Percentiles rank a stretch among this genome's conserved stretches.
Evolutionary conservation across 2,888 invertebrate species (phyloP).

Genomic region (Operophtera brumata): DNA sequence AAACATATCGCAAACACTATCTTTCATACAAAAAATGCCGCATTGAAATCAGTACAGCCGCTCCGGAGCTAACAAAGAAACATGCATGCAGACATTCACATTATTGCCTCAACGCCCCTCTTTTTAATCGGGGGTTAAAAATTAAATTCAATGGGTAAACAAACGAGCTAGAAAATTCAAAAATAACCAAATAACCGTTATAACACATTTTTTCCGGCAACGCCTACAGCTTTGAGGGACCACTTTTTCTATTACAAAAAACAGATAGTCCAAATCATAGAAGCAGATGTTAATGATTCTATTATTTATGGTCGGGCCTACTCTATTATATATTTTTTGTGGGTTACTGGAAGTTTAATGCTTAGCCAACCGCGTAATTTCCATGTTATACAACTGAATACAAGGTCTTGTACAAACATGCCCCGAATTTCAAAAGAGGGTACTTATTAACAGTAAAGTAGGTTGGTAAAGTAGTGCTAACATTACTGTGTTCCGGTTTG

Average conservation of each 20-base stretch:
- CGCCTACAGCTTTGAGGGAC: constrained; percentile 46
- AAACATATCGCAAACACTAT: too few species aligned
- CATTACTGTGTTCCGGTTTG: too few species aligned
- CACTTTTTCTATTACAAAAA: constrained; percentile 45
- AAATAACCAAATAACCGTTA: constrained; percentile 72
- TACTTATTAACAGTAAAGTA: background rate
- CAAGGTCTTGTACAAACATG: constrained; percentile 14
- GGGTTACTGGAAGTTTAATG: constrained; percentile 31
- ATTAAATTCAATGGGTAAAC: constrained; percentile 6
- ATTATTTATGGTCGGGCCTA: constrained; percentile 73
- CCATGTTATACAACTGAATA: constrained; percentile 19
- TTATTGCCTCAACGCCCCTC: background rate
- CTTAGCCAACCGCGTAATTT: constrained; percentile 37
- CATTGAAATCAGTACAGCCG: too few species aligned
- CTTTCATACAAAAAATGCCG: too few species aligned
- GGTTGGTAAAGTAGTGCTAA: background rate
- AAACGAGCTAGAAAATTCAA: constrained; percentile 47
- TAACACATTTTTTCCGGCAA: constrained; percentile 63
- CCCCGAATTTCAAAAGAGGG: constrained; percentile 1
- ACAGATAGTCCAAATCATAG: constrained; percentile 69
- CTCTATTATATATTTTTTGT: constrained; percentile 53
- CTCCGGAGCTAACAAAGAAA: too few species aligned
- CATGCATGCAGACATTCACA: too few species aligned
- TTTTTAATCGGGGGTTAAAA: background rate
- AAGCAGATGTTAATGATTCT: constrained; percentile 79